Base-by-base conservation (phyloP, 2,113 vertebrate genomes). In the Saguinus imperator region DNA sequence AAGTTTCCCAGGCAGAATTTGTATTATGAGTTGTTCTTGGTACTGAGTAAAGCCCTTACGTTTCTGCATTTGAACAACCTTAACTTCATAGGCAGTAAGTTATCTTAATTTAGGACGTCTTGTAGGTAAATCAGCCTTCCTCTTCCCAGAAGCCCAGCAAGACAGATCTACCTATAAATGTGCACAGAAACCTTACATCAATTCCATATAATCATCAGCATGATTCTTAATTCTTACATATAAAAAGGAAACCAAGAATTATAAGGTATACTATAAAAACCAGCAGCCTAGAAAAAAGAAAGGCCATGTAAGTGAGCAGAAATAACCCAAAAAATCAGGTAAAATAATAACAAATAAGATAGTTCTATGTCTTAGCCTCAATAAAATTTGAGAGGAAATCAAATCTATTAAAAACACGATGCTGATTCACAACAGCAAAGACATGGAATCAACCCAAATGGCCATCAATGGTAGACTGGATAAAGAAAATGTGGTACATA, bases 401-500 rank as follows among this genome's bases (percentile, higher is more conserved):
- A 92, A 92, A 91, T 82, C 45, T 77, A 40, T 91, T 91, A 58
- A 81, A 75, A 64, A 64, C 29, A 29, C 27, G 12, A 29, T 14
- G 61, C 61, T 29, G 61, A 64, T 29, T 64, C 27, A 64, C 61
- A 14, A 64, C 29, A 14, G 5, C 61, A 64, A 64, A 64, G 61
- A 14, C 27, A 64, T 64, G 27, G 27, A 64, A 64, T 64, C 61
- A 29, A 5, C 27, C 61, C 29, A 64, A 64, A 64, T 64, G 61
- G 12, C 61, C 61, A 6, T 6, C 61, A 64, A 2, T 29, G 61
- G 61, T 13, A 64, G 61, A 29, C 27, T 64, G 61, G 61, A 64
- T 29, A 64, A 64, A 64, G 61, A 64, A 29, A 29, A 64, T 29
- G 61, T 29, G 12, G 27, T 64, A 64, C 25, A 29, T 14, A 64